Evolutionary conservation across 2,888 invertebrate species (phyloP), one percentile per base, ranked within the genome.

Genomic region (Plebejus melissa): DNA sequence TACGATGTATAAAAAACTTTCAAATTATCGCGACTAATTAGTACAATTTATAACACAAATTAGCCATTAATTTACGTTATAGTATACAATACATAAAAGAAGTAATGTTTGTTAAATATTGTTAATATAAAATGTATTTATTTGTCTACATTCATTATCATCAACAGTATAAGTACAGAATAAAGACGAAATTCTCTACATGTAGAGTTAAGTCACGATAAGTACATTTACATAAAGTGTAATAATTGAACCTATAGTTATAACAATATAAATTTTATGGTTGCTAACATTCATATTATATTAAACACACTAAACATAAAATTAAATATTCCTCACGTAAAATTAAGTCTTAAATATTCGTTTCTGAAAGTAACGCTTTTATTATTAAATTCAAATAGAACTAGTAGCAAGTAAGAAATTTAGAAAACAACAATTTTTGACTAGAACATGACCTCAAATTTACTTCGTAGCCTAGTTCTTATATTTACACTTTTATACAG

Each of bases 21-120:
- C 13, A 65, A 65, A 65, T 32, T 65, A 65, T 65, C 65, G 32
- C 65, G 32, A 65, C 65, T 65, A 65, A 65, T 65, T 65, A 65
- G 65, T 32, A 65, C 65, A 65, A 65, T 65, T 65, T 65, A 32
- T 65, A 65, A 65, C 65, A 32, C 6, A 32, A 1, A 13, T 32
- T 36, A 36, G 13, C 65, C 36, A 65, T 65, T 36, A 65, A 65
- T 65, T 65, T 5, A 36, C 65, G 65, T 36, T 65, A 65, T 32
- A 65, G 13, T 65, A 36, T 65, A 65, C 65, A 36, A 65, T 65
- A 65, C 36, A 65, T 65, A 65, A 65, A 65, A 65, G 32, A 32
- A 16, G 32, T 36, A 65, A 65, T 65, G 65, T 32, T 65, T 65
- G 36, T 65, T 16, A 65, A 65, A 32, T 65, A 65, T 65, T 65